phyloP scores from a whole-genome alignment of 2,888 invertebrate genomes.

The Polymixis lichenea region DNA sequence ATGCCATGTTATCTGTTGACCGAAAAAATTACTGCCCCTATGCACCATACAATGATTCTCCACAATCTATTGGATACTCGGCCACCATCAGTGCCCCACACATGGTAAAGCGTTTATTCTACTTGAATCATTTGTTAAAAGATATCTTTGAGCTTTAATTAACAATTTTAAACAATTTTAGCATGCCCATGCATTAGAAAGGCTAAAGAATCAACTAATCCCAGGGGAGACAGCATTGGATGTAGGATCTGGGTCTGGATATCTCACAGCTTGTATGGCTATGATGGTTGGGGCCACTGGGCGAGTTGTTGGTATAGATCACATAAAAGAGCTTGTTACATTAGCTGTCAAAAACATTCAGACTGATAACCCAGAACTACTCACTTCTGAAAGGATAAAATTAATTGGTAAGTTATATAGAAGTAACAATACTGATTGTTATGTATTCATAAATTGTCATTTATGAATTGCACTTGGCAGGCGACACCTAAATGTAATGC shows the following conservation, averaged over 20 bases:
- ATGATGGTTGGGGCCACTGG: slow-evolving; percentile 94
- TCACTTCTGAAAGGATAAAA: slow-evolving; percentile 92
- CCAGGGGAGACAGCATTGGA: slow-evolving; percentile 96
- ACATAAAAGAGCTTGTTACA: slow-evolving; percentile 95
- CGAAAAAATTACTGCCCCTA: slow-evolving; percentile 94
- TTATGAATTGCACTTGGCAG: background rate
- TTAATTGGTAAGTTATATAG: slow-evolving; percentile 91
- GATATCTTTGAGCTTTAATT: background rate
- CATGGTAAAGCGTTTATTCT: slow-evolving; percentile 92
- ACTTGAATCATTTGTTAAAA: background rate
- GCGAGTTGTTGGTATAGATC: slow-evolving; percentile 96
- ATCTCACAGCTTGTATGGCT: slow-evolving; percentile 97
- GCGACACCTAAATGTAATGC: background rate
- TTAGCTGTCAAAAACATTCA: slow-evolving; percentile 94
- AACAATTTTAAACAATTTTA: slow-evolving; percentile 74
- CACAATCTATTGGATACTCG: slow-evolving; percentile 98
- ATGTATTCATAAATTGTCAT: background rate
- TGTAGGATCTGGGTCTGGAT: slow-evolving; percentile 98
- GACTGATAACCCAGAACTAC: slow-evolving; percentile 92
- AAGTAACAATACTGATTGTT: background rate
- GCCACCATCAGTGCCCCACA: slow-evolving; percentile 99
- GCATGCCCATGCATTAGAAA: slow-evolving; percentile 98
- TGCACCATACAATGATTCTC: slow-evolving; percentile 96
- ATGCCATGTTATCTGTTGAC: slow-evolving; percentile 96
- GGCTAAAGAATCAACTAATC: slow-evolving; percentile 94